These are phyloP conservation scores for Nymphalis io DNA, from an alignment of 1,140 invertebrate species.

Conservation along the genomic window DNA sequence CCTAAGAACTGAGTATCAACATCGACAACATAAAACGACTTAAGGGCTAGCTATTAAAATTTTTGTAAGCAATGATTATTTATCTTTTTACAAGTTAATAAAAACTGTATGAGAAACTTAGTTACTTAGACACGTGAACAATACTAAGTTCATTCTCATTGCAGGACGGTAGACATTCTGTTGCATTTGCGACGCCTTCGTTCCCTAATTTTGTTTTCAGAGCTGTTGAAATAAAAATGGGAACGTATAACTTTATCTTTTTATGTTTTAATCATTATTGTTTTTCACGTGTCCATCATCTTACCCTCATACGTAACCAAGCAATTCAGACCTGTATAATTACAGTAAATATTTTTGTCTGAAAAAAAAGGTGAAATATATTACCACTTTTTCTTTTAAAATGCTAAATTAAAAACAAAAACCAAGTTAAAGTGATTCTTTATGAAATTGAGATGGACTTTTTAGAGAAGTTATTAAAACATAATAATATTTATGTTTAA, in stretches of 20 bases:
- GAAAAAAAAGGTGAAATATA: constrained; percentile 41
- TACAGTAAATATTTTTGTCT: constrained; percentile 72
- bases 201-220: constrained; percentile 37
- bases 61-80: too few species aligned
- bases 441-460: neutral
- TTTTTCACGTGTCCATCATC: neutral
- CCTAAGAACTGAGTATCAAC: too few species aligned
- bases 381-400: too few species aligned
- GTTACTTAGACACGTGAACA: constrained; percentile 52
- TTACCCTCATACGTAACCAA: constrained; percentile 77
- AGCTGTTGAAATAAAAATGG: constrained; percentile 29
- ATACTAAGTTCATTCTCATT: constrained; percentile 78
- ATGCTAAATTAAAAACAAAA: too few species aligned
- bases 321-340: constrained; percentile 80
- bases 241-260: neutral
- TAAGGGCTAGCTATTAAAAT: too few species aligned
- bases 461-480: neutral
- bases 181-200: constrained; percentile 6
- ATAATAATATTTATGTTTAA: neutral
- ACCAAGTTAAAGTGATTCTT: too few species aligned
- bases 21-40: too few species aligned
- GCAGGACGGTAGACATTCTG: constrained; percentile 78
- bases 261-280: neutral
- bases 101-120: neutral
- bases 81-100: too few species aligned